Percentiles rank a stretch among this genome's conserved stretches.
Conservation (phyloP, 1,140 invertebrate species). For the Scaptomyza pallida region DNA sequence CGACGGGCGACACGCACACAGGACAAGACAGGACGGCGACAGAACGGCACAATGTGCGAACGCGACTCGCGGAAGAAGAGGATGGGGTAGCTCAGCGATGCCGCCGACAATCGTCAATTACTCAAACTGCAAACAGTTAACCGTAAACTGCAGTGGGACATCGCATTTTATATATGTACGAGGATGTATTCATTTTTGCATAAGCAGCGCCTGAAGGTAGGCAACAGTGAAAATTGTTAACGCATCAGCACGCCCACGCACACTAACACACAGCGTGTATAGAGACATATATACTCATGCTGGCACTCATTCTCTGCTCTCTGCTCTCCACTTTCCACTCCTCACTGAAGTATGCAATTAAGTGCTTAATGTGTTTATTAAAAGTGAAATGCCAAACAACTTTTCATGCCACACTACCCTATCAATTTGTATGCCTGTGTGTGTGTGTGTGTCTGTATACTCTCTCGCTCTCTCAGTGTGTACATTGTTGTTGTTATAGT, state of each 20-base stretch:
- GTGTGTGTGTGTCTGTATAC: not conserved
- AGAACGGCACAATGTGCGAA: not conserved
- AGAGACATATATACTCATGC: constrained; percentile 5
- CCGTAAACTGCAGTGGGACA: constrained; percentile 4
- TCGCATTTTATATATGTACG: not conserved
- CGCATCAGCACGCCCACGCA: constrained; percentile 16
- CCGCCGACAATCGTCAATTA: constrained; percentile 46
- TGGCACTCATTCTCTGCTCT: constrained; percentile 13
- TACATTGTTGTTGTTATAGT: not conserved
- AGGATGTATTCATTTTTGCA: constrained; percentile 1
- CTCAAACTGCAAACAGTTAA: constrained; percentile 31
- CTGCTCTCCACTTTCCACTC: not conserved
- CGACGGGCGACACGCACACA: constrained; percentile 23
- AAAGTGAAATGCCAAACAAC: constrained; percentile 74
- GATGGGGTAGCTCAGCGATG: constrained; percentile 9
- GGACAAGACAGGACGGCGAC: constrained; percentile 19
- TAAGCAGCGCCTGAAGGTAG: constrained; percentile 28
- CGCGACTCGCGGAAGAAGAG: not conserved
- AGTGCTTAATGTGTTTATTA: constrained; percentile 78
- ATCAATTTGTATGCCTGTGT: constrained; percentile 21
- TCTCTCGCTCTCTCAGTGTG: too few relatives aligned
- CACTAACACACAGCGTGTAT: not conserved
- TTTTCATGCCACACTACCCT: constrained; percentile 41
- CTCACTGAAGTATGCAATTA: constrained; percentile 62
- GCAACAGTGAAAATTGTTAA: constrained; percentile 24